Base-by-base conservation (phyloP, 2,113 vertebrate genomes). In the Thryonomys swinderianus region DNA sequence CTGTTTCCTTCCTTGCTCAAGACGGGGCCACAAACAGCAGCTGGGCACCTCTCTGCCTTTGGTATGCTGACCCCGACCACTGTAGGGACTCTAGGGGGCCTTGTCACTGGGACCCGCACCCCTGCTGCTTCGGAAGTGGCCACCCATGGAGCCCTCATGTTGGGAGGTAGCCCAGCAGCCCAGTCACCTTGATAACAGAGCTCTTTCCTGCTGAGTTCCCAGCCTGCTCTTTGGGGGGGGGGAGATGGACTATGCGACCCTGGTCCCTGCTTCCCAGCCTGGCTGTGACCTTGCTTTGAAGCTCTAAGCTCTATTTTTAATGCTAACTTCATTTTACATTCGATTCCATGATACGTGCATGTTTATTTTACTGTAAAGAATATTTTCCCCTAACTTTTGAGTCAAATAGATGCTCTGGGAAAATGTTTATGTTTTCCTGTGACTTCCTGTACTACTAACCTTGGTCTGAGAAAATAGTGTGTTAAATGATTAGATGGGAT, bases 251-350 rank as follows among this genome's bases (percentile, higher is more conserved):
- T 88, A 64, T 27, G 14, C 21, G 10, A 25, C 34, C 67, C 64
- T 8, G 10, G 88, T 67, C 57, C 5, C 1, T 48, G 14, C 45
- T 55, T 45, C 91, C 94, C 82, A 51, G n/a, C 80, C 93, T 48
- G 25, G 11, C 74, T 6, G 1, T 74, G 95, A 95, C 93, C 96
- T 93, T n/a, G 62, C 95, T 96, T 94, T 95, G 97, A 97, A 97
- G 90, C 59, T 83, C 78, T 51, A 10, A n/a, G 82, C 57, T 96
- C 84, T 96, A 86, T 97, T 95, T 96, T 94, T 90, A 95, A 94
- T 12, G 12, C 67, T 2, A 67, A 66, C 30, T 93, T 69, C 59
- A 80, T 91, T 94, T 94, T 79, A 53, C 80, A 89, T 69, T 59
- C 80, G 45, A 34, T 18, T 85, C 94, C 82, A 40, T 10, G 78